Base-by-base conservation (phyloP, 2,888 invertebrate species). In the Strigamia crassipes region DNA sequence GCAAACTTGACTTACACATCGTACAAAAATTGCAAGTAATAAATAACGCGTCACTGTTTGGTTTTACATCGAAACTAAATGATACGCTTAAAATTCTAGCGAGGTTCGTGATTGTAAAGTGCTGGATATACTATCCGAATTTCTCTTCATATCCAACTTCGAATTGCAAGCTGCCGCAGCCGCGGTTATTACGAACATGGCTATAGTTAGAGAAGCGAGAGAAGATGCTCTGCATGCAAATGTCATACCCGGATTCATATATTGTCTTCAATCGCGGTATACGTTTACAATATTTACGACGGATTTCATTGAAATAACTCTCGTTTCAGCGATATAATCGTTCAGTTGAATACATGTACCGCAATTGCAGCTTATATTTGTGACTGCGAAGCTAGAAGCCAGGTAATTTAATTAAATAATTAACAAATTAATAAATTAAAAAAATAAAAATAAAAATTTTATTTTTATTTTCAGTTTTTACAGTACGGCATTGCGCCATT, bases 341-440 rank as follows among this genome's bases (percentile, higher is more conserved):
- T 81, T 10, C 81, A 81, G 42, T 27, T 81, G 38, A 81, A 81
- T 73, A 73, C 73, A 6, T 81, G 81, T 15, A 73, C 81, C 8
- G 81, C 81, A 18, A 81, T 81, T 73, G 81, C 81, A 18, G 81
- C 81, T 21, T 81, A 41, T 15, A 73, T 73, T 18, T 73, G 81
- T n/a, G 81, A 81, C 15, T 12, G n/a, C 10, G 73, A 66, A 38
- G 81, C 81, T n/a, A 66, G 81, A 46, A 73, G 34, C 15, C 81
- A 81, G 27, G 66, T 81, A 80, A n/a, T n/a, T 73, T 5, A 73
- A 13, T 66, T 15, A 12, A 77, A n/a, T 6, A n/a, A 18, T 56
- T 18, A 5, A n/a, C n/a, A 56, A n/a, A 27, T n/a, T n/a, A n/a
- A n/a, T n/a, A n/a, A n/a, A n/a, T n/a, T n/a, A n/a, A 27, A 27